phyloP scores from a whole-genome alignment of 2,888 invertebrate genomes.

The Synergus laeviventris region DNA sequence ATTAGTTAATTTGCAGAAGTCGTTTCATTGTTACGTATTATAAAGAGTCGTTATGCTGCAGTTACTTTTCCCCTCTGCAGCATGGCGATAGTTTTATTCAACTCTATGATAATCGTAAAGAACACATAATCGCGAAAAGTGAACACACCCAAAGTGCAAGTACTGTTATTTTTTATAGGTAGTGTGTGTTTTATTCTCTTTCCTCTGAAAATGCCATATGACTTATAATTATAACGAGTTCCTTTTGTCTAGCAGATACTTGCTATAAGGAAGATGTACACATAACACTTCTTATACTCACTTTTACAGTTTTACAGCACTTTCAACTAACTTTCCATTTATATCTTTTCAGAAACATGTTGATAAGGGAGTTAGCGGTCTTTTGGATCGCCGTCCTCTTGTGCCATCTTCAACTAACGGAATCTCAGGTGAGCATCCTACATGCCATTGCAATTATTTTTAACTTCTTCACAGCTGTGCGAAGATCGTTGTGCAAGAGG shows the following conservation, averaged over 20 bases:
- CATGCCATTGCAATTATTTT: slow-evolving; percentile 37
- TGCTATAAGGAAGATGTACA: not conserved
- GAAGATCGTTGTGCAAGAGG: slow-evolving; percentile 42
- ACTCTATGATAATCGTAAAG: slow-evolving; percentile 14
- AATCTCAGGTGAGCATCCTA: slow-evolving; percentile 80
- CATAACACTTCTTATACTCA: not conserved
- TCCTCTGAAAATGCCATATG: not conserved
- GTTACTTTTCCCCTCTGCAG: slow-evolving; percentile 28
- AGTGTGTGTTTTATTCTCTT: not conserved
- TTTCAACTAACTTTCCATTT: not conserved
- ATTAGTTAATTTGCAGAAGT: slow-evolving; percentile 7
- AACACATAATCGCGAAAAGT: slow-evolving; percentile 18
- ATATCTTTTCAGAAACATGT: slow-evolving; percentile 83
- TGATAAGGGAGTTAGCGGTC: slow-evolving; percentile 86
- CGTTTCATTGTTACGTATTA: slow-evolving; percentile 19
- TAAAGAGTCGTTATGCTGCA: slow-evolving; percentile 7
- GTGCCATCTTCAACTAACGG: slow-evolving; percentile 79
- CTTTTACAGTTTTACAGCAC: not conserved
- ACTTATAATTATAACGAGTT: slow-evolving; percentile 9
- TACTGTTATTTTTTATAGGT: slow-evolving; percentile 25
- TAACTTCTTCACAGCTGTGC: slow-evolving; percentile 27
- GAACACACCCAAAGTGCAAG: slow-evolving; percentile 5
- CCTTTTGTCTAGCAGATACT: not conserved
- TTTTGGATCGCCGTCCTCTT: slow-evolving; percentile 82
- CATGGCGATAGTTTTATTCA: slow-evolving; percentile 18